These are phyloP conservation scores for Willowsia nigromaculata DNA, from an alignment of 2,888 invertebrate genomes.

Conservation along the genomic window DNA sequence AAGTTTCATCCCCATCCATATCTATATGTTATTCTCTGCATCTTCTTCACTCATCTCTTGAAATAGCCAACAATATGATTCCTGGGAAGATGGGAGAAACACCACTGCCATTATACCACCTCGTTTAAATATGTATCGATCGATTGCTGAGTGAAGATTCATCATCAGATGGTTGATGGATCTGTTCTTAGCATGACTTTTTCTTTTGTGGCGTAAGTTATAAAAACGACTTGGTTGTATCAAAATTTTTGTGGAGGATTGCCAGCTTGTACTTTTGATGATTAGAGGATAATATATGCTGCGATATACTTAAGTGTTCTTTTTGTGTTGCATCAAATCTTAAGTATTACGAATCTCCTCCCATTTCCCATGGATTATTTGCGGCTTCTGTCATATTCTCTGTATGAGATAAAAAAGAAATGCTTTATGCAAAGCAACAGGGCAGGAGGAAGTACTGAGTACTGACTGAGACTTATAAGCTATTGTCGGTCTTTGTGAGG, in stretches of 20 bases:
- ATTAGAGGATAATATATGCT: not conserved
- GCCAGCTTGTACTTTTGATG: not conserved
- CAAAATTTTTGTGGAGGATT: not conserved
- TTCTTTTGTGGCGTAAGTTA: conserved; percentile 24
- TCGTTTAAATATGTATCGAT: conserved; percentile 53
- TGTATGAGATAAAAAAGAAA: not conserved
- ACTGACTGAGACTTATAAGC: not conserved
- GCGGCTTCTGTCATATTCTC: conserved; percentile 50
- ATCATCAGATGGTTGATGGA: conserved; percentile 69
- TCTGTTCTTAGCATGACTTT: conserved; percentile 61
- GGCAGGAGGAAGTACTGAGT: conserved; percentile 1
- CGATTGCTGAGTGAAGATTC: conserved; percentile 61
- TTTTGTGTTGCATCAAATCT: not conserved
- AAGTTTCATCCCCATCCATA: conserved; percentile 48
- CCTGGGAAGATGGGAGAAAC: not conserved
- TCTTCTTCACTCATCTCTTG: conserved; percentile 17
- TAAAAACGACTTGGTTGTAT: not conserved
- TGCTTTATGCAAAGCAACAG: conserved; percentile 1
- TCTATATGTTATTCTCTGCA: conserved; percentile 2
- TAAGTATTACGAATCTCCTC: conserved; percentile 62
- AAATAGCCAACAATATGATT: not conserved
- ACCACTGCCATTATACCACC: not conserved
- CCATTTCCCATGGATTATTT: conserved; percentile 66
- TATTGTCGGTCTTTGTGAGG: conserved; percentile 5
- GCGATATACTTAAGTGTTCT: not conserved